A percentile compares a stretch with the other conserved stretches of the same genome.
Evolutionary conservation across 2,113 vertebrate genomes (phyloP).

Genomic region (Lepisosteus oculatus): DNA sequence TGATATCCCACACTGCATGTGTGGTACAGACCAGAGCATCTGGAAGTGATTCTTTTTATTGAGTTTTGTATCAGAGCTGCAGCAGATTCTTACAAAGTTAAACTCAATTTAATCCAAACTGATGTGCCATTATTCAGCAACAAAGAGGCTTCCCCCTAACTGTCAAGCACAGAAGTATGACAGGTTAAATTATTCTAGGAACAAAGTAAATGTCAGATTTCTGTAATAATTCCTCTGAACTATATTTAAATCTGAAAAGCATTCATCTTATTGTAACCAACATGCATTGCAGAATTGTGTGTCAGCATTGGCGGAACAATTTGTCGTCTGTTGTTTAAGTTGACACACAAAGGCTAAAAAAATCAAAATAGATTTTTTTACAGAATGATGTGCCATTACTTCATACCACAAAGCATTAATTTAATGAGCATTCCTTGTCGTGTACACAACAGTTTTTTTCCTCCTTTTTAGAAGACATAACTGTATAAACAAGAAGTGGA

Average conservation of each 20-base stretch:
- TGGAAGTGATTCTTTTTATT: conserved; percentile 66
- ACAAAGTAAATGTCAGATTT: conserved; percentile 40
- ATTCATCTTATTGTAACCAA: conserved; percentile 22
- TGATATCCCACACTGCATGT: conserved; percentile 48
- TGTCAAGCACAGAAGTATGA: conserved; percentile 54
- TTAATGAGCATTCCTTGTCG: conserved; percentile 20
- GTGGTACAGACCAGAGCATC: conserved; percentile 51
- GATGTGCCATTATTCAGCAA: conserved; percentile 61
- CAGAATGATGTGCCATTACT: conserved; percentile 7
- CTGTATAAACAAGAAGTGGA: not conserved
- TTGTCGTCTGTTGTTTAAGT: conserved; percentile 15
- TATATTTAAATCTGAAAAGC: conserved; percentile 29
- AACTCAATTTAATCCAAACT: conserved; percentile 61
- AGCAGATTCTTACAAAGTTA: conserved; percentile 56
- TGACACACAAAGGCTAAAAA: conserved; percentile 14
- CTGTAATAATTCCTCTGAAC: conserved; percentile 31
- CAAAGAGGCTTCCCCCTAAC: conserved; percentile 52
- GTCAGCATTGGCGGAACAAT: conserved; percentile 15
- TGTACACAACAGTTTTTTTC: not conserved
- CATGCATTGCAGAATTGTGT: conserved; percentile 23
- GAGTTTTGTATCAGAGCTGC: conserved; percentile 54
- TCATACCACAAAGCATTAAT: conserved; percentile 13
- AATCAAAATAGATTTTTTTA: conserved; percentile 13
- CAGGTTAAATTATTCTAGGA: conserved; percentile 58
- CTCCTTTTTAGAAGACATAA: conserved; percentile 3